Percentiles rank a stretch among this genome's conserved stretches.
phyloP scores from a whole-genome alignment of 2,797 vertebrate genomes.

The Rhodeus uyekii region DNA sequence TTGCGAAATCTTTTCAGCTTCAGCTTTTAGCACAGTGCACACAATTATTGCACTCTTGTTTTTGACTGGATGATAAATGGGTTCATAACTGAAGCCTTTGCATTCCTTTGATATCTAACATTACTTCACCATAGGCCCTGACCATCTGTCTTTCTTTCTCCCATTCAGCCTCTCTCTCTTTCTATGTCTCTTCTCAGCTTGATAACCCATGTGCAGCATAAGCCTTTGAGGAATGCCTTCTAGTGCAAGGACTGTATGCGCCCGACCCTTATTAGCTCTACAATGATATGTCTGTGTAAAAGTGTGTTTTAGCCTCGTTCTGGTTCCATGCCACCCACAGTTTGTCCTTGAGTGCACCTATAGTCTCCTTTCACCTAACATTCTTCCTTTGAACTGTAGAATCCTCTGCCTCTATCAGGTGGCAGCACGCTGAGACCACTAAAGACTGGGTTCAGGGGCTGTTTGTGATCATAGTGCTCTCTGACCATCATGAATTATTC shows the following conservation, averaged over 20 bases:
- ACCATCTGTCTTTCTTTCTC: constrained; percentile 33
- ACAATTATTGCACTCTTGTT: constrained; percentile 11
- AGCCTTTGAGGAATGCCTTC: constrained; percentile 43
- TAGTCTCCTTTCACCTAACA: not conserved
- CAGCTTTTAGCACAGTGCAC: constrained; percentile 6
- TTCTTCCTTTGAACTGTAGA: constrained; percentile 11
- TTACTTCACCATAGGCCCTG: constrained; percentile 4
- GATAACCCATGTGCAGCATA: constrained; percentile 24
- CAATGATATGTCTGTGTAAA: constrained; percentile 31
- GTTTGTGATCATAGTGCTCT: constrained; percentile 20
- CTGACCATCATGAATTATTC: constrained; percentile 57
- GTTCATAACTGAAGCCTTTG: not conserved
- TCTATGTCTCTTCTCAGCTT: constrained; percentile 20
- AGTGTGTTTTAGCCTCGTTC: constrained; percentile 34
- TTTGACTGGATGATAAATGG: constrained; percentile 26
- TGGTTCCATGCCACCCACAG: constrained; percentile 45
- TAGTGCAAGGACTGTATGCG: constrained; percentile 16
- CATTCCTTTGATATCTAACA: constrained; percentile 36
- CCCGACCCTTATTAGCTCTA: constrained; percentile 42
- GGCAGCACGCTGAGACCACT: constrained; percentile 5
- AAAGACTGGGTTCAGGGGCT: constrained; percentile 12
- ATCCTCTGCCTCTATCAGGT: constrained; percentile 20
- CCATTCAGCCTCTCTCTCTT: not conserved
- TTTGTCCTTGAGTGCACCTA: constrained; percentile 31
- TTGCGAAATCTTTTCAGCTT: constrained; percentile 24